Conservation (phyloP, 2,797 vertebrate genomes). For the Eidolon dupreanum region DNA sequence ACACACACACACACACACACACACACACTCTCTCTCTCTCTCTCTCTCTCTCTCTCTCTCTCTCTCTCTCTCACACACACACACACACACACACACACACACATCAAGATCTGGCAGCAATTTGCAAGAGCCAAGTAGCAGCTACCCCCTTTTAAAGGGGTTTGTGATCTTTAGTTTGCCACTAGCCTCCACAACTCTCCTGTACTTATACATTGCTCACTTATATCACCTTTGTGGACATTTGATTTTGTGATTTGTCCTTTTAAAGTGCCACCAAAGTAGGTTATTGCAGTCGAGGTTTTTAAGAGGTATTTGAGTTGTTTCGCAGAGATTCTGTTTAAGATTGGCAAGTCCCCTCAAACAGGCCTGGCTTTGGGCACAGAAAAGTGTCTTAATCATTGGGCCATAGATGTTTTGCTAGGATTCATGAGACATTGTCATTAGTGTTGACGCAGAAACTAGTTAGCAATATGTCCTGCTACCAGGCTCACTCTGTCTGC, state of each 20-base stretch:
- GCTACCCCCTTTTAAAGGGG: neutral
- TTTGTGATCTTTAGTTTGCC: neutral
- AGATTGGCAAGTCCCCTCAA: neutral
- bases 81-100: too few relatives aligned
- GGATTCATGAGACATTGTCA: neutral
- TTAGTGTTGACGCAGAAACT: neutral
- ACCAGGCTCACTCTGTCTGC: neutral
- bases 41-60: too few relatives aligned
- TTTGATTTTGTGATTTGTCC: neutral
- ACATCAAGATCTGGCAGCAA: neutral
- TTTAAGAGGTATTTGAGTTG: neutral
- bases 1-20: too few relatives aligned
- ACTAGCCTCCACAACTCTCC: neutral
- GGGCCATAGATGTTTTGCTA: neutral
- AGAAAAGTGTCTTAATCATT: neutral
- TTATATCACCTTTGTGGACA: neutral
- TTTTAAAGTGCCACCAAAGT: neutral
- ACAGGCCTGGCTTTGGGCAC: neutral
- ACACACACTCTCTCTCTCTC: too few relatives aligned
- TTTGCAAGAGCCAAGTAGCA: neutral
- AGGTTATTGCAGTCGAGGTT: neutral
- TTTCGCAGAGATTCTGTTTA: conserved; percentile 23
- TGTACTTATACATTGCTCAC: neutral
- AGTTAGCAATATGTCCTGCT: neutral
- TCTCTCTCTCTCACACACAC: too few relatives aligned